Evolutionary conservation across 2,888 invertebrate species (phyloP), one percentile per base, ranked within the genome.

Genomic region (Stenoptilia bipunctidactyla): DNA sequence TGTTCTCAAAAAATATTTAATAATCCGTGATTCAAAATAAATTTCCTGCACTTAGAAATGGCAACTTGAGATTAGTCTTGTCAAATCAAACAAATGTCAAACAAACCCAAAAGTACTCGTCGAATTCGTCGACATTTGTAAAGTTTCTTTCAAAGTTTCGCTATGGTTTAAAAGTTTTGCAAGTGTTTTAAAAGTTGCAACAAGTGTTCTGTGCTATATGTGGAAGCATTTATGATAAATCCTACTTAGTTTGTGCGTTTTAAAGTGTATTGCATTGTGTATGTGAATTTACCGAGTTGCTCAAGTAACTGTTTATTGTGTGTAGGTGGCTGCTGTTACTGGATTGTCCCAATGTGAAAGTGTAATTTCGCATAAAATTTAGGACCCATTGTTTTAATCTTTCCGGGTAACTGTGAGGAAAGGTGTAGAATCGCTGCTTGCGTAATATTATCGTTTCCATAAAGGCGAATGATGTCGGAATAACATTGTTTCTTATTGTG

Each of bases 281-380:
- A 30, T 30, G 30, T 5, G 20, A 20, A 37, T 34, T 39, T 40
- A 27, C 20, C 20, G 37, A n/a, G 2, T 30, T 34, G 13, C 13
- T 34, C 4, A 34, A 14, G 14, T 76, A 79, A 80, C 77, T 77
- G 79, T 80, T 69, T 68, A 66, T 70, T 66, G 68, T 66, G 76
- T 76, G 80, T 83, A 80, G 80, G 80, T 83, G 77, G 74, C 73
- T 71, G 62, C 53, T 58, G 46, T 51, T 61, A 61, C 64, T 70
- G 62, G 63, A 65, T 64, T 61, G 66, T 60, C 59, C 62, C 61
- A 60, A 69, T 76, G 82, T 82, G 83, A 83, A 83, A 83, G 83
- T 83, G 75, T 34, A 14, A 77, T 72, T 73, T 77, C 73, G 75
- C 76, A 72, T 79, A 74, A 71, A 76, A 75, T 80, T 80, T 68